Conservation (phyloP, 37 sponge, comb jelly and placozoan species). For the Petrosia ficiformis region DNA sequence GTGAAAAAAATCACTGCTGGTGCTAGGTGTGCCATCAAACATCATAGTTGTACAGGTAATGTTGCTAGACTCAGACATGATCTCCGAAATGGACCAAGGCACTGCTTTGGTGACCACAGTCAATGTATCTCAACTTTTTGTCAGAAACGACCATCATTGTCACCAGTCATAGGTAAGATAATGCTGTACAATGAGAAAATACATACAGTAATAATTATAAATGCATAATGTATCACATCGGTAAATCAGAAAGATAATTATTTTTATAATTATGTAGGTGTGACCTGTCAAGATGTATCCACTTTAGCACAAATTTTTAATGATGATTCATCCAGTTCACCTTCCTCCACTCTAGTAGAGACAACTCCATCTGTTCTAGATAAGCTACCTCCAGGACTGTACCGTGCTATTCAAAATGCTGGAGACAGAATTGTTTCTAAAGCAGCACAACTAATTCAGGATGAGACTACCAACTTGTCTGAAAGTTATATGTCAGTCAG, state of each 20-base stretch:
- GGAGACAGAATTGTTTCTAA: conserved; percentile 9
- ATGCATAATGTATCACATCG: too few relatives aligned
- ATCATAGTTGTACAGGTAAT: conserved; percentile 14
- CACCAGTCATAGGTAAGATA: background rate
- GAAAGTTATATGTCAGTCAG: background rate
- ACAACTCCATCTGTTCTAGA: background rate
- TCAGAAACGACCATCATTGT: too few relatives aligned
- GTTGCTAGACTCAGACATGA: conserved; percentile 27
- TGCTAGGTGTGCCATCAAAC: conserved; percentile 13
- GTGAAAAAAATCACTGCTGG: conserved; percentile 28
- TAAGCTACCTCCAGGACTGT: background rate
- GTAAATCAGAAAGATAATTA: too few relatives aligned
- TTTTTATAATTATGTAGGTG: too few relatives aligned
- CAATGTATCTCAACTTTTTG: conserved; percentile 19
- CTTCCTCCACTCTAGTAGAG: too few relatives aligned
- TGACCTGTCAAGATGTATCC: too few relatives aligned
- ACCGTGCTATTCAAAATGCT: background rate
- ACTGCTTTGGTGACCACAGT: conserved; percentile 31
- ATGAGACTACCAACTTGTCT: too few relatives aligned
- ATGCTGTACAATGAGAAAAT: too few relatives aligned
- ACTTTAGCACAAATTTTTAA: too few relatives aligned
- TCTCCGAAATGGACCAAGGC: conserved; percentile 30
- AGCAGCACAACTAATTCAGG: background rate
- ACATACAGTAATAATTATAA: too few relatives aligned
- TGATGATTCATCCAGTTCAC: too few relatives aligned